Evolutionary conservation across 2,888 invertebrate genomes (phyloP).

Genomic region (Polydrusus pterygomalis): DNA sequence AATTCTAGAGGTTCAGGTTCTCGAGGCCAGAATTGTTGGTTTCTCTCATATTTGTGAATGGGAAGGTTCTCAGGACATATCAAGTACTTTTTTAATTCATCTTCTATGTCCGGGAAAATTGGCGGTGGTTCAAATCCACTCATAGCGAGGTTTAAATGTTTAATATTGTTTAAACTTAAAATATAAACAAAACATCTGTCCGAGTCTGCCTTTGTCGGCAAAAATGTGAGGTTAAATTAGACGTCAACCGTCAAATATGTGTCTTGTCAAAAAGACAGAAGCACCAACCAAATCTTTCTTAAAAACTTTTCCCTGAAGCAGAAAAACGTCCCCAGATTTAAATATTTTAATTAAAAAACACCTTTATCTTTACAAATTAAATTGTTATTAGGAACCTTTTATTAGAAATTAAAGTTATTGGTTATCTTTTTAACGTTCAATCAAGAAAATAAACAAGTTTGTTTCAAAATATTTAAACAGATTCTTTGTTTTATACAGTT

Average conservation of each 20-base stretch:
- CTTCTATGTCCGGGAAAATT: constrained; percentile 76
- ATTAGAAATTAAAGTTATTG: not conserved
- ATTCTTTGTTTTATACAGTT: constrained; percentile 11
- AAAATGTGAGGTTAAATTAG: constrained; percentile 28
- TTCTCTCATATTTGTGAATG: constrained; percentile 81
- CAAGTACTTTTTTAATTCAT: constrained; percentile 80
- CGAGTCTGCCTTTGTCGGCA: not conserved
- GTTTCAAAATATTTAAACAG: not conserved
- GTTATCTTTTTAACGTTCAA: not conserved
- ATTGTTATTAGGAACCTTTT: not conserved
- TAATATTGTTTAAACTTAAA: constrained; percentile 3
- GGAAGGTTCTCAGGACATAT: constrained; percentile 81
- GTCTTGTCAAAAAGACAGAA: not conserved
- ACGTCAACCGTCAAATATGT: not conserved
- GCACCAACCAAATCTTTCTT: not conserved
- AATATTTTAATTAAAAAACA: not conserved
- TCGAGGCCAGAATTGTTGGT: constrained; percentile 80
- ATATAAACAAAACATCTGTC: constrained; percentile 11
- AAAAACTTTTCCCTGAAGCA: not conserved
- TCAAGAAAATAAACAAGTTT: too few species aligned
- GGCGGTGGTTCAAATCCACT: constrained; percentile 60
- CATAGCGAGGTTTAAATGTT: constrained; percentile 20
- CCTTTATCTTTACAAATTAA: not conserved
- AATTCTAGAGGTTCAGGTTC: constrained; percentile 74
- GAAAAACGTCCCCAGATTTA: not conserved